A percentile compares a stretch with the other conserved stretches of the same genome.
Evolutionary conservation across 1,140 invertebrate species (phyloP).

Genomic region (Hesperophylax magnus): DNA sequence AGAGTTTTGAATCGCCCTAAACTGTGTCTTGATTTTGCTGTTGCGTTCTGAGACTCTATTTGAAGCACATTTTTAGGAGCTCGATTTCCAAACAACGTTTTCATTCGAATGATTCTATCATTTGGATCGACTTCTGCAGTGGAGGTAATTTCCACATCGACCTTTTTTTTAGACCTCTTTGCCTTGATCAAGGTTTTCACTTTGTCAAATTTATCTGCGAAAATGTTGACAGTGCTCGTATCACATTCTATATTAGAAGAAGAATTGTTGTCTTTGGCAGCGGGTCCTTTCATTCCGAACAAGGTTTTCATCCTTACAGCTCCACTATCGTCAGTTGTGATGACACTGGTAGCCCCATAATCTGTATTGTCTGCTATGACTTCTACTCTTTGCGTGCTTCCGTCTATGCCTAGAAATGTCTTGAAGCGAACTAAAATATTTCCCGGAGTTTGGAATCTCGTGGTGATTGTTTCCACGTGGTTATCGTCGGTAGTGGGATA

Average conservation of each 20-base stretch:
- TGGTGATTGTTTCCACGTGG: conserved; percentile 44
- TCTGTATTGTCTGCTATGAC: conserved; percentile 24
- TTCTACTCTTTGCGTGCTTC: conserved; percentile 46
- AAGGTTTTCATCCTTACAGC: conserved; percentile 27
- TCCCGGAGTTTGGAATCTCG: conserved; percentile 28
- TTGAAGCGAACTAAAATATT: conserved; percentile 47
- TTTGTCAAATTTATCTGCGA: conserved; percentile 22
- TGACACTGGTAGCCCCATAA: not conserved
- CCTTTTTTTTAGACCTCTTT: conserved; percentile 31
- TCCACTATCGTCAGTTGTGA: conserved; percentile 16
- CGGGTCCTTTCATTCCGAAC: conserved; percentile 26
- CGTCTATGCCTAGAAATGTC: conserved; percentile 45
- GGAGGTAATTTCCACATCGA: not conserved
- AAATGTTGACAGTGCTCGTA: not conserved
- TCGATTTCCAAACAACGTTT: conserved; percentile 46
- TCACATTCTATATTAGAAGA: not conserved
- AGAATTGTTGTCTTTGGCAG: not conserved
- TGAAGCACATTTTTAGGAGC: not conserved
- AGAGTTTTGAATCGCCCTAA: conserved; percentile 30
- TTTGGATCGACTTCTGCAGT: conserved; percentile 5
- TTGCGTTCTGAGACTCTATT: not conserved
- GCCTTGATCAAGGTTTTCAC: conserved; percentile 44
- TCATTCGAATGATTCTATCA: conserved; percentile 47
- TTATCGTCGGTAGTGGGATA: conserved; percentile 36
- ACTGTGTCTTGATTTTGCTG: conserved; percentile 1